Base-by-base conservation (phyloP, 2,888 invertebrate genomes). In the Leucania comma region DNA sequence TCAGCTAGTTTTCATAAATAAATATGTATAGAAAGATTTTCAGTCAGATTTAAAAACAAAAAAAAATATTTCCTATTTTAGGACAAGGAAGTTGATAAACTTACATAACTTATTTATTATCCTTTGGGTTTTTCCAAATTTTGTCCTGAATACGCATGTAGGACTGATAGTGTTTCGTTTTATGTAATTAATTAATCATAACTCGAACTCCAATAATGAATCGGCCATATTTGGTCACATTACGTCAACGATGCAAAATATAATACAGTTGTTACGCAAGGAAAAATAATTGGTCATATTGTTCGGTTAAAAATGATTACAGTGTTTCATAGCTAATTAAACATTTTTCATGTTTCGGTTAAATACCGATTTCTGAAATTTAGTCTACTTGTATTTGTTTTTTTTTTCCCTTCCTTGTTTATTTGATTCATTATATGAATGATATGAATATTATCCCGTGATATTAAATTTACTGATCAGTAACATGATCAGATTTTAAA, bases 171-270 rank as follows among this genome's bases (percentile, higher is more conserved):
- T 38, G 12, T 58, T 12, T 50, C 26, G 6, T 77, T 38, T 9
- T 24, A 12, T 53, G 2, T 32, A 51, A 63, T 63, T 50, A 65
- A 75, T 56, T 50, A 24, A 32, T 62, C 22, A 50, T 78, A 72
- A 35, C 20, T 12, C 26, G 26, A 61, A 58, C 42, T 24, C 9
- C 32, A 46, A 53, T 70, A 54, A 63, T 69, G 35, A 60, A 64
- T 10, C 26, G 10, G 20, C 50, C 26, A 1, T 58, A 20, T 65
- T 50, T 48, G 46, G 64, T 6, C 20, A 58, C 54, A 6, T 0
- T 71, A 53, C 65, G 48, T 72, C 57, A 75, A 32, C 50, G 26
- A 50, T n/a, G 46, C 63, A 20, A 64, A 54, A 54, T 65, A 58
- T 35, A 10, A 14, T 17, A 32, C 1, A 22, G 1, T 56, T 51